Percentiles rank a stretch among this genome's conserved stretches.
These are phyloP conservation scores for Pterophyllum scalare DNA, from an alignment of 2,113 vertebrate genomes.

Conservation along the genomic window DNA sequence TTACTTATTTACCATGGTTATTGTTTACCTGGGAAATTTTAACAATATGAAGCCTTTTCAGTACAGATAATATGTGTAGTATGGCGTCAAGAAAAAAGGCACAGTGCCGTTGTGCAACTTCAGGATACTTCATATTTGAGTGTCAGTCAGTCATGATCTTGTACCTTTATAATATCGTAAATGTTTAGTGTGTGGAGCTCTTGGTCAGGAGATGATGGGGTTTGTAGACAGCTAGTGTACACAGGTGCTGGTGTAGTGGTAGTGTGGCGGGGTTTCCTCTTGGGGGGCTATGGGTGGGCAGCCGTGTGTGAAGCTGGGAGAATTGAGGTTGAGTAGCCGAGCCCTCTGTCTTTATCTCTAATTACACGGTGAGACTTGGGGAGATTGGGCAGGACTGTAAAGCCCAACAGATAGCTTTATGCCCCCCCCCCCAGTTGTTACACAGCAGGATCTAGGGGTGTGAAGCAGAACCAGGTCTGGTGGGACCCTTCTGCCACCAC, in stretches of 20 bases:
- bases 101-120: neutral
- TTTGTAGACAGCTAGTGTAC: conserved; percentile 8
- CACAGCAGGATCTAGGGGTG: conserved; percentile 54
- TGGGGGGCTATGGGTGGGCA: conserved; percentile 62
- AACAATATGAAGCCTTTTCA: conserved; percentile 40
- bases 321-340: conserved; percentile 74
- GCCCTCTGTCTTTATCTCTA: conserved; percentile 78
- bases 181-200: conserved; percentile 39
- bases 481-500: conserved; percentile 69
- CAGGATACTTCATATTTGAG: conserved; percentile 16
- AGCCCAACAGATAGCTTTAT: conserved; percentile 49
- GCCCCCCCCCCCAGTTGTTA: conserved; percentile 25
- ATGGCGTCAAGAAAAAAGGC: neutral
- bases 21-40: conserved; percentile 67
- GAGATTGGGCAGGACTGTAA: conserved; percentile 71
- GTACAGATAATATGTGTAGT: conserved; percentile 18
- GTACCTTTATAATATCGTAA: neutral
- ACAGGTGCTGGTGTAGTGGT: conserved; percentile 32
- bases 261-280: conserved; percentile 40
- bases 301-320: conserved; percentile 67
- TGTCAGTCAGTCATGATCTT: conserved; percentile 41
- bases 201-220: conserved; percentile 24
- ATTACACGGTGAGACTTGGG: conserved; percentile 73
- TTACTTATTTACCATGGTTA: conserved; percentile 64
- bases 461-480: conserved; percentile 69